These are phyloP conservation scores for Anomalospiza imberbis DNA, from an alignment of 2,797 vertebrate species.

Conservation along the genomic window DNA sequence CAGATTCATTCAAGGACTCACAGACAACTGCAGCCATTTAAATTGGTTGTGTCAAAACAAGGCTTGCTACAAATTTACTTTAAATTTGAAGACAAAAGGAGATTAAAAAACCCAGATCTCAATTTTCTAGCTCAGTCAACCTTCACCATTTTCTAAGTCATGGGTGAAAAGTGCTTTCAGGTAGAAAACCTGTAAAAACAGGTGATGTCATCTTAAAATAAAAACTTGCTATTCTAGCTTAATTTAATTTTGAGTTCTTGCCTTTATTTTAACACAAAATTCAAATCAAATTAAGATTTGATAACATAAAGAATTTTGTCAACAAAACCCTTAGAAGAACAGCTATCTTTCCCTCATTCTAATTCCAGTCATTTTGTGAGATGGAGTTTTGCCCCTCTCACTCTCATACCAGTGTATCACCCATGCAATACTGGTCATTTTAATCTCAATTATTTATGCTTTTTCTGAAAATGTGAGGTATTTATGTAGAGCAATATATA, in stretches of 20 bases:
- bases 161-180: background rate
- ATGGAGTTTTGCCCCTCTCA: background rate
- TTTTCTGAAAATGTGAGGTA: background rate
- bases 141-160: background rate
- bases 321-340: background rate
- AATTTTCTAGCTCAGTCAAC: background rate
- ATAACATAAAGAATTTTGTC: background rate
- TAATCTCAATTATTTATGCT: background rate
- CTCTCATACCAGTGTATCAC: background rate
- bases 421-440: background rate
- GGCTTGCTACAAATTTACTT: background rate
- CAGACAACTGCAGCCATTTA: background rate
- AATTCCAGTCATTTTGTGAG: background rate
- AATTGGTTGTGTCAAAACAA: background rate
- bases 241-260: background rate
- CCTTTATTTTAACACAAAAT: background rate
- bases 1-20: background rate
- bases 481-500: background rate
- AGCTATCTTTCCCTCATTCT: background rate
- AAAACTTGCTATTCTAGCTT: background rate
- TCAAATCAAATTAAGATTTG: background rate
- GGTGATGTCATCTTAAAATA: background rate
- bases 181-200: background rate
- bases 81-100: background rate
- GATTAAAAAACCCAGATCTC: background rate